These are phyloP conservation scores for Masnerella sp. DNA, from an alignment of 2,888 invertebrate species.

Conservation along the genomic window DNA sequence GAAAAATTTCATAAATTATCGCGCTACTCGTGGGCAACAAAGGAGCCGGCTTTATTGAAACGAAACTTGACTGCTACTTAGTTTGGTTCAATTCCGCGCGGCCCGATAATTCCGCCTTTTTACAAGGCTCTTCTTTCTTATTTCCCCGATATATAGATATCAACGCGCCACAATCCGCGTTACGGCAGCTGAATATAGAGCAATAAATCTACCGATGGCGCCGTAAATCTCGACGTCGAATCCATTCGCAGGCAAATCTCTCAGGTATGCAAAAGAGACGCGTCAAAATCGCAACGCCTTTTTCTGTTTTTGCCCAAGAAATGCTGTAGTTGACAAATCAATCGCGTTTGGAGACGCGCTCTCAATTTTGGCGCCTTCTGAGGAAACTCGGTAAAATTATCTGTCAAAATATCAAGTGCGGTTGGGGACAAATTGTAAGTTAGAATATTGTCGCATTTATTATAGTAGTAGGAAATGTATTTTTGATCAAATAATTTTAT, in stretches of 20 bases:
- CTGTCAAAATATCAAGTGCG: too few relatives aligned
- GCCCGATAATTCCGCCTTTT: conserved; percentile 31
- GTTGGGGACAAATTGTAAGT: too few relatives aligned
- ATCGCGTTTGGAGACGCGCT: too few relatives aligned
- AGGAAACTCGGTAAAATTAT: not conserved
- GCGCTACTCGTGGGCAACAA: not conserved
- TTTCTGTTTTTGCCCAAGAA: conserved; percentile 3
- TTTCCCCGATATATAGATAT: conserved; percentile 36
- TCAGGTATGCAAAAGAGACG: conserved; percentile 35
- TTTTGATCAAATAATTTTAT: too few relatives aligned
- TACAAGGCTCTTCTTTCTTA: conserved; percentile 31
- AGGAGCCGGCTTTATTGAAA: conserved; percentile 19
- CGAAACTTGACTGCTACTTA: conserved; percentile 18
- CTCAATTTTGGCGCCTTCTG: too few relatives aligned
- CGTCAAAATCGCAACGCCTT: conserved; percentile 25
- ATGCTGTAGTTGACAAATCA: conserved; percentile 2
- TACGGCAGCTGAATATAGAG: conserved; percentile 42
- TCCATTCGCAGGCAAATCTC: conserved; percentile 35
- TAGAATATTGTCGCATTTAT: too few relatives aligned
- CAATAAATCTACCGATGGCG: conserved; percentile 40
- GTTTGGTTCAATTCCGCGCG: conserved; percentile 13
- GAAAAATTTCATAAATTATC: conserved; percentile 15
- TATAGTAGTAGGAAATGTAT: too few relatives aligned
- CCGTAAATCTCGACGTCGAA: conserved; percentile 45
- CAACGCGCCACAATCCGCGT: conserved; percentile 21